Conservation (phyloP, 1,140 invertebrate species). For the Bemisia tabaci region DNA sequence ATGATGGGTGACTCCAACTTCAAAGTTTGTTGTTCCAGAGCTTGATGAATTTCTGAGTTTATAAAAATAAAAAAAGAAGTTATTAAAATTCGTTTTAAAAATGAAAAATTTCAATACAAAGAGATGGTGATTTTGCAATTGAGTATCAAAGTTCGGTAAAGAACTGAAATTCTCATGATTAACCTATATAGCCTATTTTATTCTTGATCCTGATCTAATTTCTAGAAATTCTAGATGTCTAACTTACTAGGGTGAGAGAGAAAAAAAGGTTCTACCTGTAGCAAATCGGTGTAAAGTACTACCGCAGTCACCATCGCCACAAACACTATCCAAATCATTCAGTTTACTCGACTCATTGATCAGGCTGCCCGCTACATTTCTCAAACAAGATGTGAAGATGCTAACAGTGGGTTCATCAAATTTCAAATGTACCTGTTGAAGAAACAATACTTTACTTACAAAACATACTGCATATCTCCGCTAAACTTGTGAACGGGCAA, state of each 20-base stretch:
- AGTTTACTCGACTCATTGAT: conserved; percentile 41
- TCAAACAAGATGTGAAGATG: conserved; percentile 36
- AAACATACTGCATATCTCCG: conserved; percentile 8
- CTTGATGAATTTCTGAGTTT: no score
- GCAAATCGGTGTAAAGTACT: conserved; percentile 51
- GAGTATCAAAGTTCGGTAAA: no score
- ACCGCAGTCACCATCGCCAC: conserved; percentile 74
- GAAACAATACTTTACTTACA: background rate
- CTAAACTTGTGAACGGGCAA: conserved; percentile 9
- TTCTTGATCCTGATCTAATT: no score
- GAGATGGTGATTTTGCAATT: no score
- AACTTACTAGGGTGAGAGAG: no score
- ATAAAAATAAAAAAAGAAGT: no score
- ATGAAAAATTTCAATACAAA: no score
- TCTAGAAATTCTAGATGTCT: no score
- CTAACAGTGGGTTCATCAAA: conserved; percentile 29
- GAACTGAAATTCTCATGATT: no score
- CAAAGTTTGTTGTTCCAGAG: conserved; percentile 19
- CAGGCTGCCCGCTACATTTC: conserved; percentile 35
- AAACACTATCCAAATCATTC: conserved; percentile 55
- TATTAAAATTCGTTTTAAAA: no score
- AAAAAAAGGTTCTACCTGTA: conserved; percentile 39
- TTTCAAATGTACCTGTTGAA: conserved; percentile 18
- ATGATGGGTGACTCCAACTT: conserved; percentile 31
- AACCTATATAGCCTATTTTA: no score